Conservation (phyloP, 1,140 invertebrate species). For the Ips nitidus region DNA sequence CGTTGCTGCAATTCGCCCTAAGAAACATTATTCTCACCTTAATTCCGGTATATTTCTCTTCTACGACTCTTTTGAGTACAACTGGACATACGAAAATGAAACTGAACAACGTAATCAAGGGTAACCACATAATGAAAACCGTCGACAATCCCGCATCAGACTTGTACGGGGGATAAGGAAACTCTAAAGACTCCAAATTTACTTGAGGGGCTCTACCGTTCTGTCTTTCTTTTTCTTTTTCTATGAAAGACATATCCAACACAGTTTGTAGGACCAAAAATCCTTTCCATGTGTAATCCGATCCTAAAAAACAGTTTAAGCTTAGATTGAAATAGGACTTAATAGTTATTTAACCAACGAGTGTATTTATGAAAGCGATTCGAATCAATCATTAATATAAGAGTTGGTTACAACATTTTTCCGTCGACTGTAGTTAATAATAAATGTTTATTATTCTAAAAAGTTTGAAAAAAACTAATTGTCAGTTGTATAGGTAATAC, state of each 20-base stretch:
- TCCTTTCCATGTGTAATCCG: conserved; percentile 42
- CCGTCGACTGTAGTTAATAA: too few species aligned
- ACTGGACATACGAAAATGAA: conserved; percentile 49
- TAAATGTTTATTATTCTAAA: too few species aligned
- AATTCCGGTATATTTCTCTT: conserved; percentile 51
- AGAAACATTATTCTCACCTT: conserved; percentile 44
- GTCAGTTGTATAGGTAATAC: too few species aligned
- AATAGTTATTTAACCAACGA: too few species aligned
- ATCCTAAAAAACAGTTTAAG: conserved; percentile 17
- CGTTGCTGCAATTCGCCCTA: too few species aligned
- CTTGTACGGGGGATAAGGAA: conserved; percentile 49
- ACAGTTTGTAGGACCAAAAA: conserved; percentile 47
- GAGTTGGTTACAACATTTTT: too few species aligned
- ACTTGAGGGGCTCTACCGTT: conserved; percentile 1
- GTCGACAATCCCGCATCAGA: conserved; percentile 40
- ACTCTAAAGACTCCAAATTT: conserved; percentile 41
- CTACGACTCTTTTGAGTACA: conserved; percentile 48
- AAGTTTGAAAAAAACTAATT: too few species aligned
- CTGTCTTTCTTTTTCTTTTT: conserved; percentile 23
- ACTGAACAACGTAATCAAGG: conserved; percentile 47
- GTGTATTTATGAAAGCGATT: too few species aligned
- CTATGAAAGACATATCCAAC: conserved; percentile 45
- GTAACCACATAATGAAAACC: conserved; percentile 44
- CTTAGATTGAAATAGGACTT: too few species aligned
- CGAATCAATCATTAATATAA: too few species aligned